phyloP scores from a whole-genome alignment of 2,888 invertebrate species.

The Apotomis turbidana region DNA sequence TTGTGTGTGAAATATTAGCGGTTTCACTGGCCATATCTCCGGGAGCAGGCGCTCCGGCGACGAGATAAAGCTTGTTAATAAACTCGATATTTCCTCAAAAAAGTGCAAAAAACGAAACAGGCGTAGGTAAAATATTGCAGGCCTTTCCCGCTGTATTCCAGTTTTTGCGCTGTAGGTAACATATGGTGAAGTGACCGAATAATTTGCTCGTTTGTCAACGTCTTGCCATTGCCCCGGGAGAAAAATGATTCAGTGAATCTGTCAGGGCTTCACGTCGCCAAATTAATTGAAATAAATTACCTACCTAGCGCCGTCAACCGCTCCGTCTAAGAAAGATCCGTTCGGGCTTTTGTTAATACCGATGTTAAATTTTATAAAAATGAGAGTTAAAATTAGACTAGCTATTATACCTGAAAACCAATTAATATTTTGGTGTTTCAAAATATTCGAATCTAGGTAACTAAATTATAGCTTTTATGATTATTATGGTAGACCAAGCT shows the following conservation, averaged over 20 bases:
- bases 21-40: conserved; percentile 65
- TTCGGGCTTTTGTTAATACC: conserved; percentile 28
- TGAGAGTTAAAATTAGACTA: not conserved
- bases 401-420: not conserved
- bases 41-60: conserved; percentile 50
- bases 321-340: conserved; percentile 57
- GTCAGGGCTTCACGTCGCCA: conserved; percentile 71
- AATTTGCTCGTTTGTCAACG: conserved; percentile 78
- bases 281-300: conserved; percentile 81
- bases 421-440: too few relatives aligned
- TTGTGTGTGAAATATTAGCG: conserved; percentile 72
- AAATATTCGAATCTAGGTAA: too few relatives aligned
- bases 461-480: too few relatives aligned
- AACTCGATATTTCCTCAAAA: conserved; percentile 61
- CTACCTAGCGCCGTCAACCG: conserved; percentile 64
- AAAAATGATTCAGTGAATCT: conserved; percentile 81
- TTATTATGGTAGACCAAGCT: too few relatives aligned
- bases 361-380: too few relatives aligned
- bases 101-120: conserved; percentile 46
- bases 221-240: conserved; percentile 70
- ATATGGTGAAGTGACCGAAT: conserved; percentile 71
- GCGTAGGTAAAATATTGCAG: conserved; percentile 33
- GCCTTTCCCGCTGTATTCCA: conserved; percentile 45
- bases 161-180: conserved; percentile 42
- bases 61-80: conserved; percentile 60